Conservation (phyloP, 1,140 invertebrate genomes). For the Radopholus similis region DNA sequence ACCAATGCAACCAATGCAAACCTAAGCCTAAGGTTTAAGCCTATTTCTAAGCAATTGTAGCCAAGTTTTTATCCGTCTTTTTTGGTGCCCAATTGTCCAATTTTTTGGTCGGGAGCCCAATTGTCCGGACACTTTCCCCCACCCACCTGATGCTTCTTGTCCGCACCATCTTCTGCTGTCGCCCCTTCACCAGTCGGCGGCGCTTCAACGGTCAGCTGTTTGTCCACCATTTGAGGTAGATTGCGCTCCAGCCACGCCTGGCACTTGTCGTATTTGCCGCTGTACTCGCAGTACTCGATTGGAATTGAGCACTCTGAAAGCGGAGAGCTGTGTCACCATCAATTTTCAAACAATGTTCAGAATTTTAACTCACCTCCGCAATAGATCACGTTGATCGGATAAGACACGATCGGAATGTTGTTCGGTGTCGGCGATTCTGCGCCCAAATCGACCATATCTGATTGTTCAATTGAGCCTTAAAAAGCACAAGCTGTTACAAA, state of each 20-base stretch:
- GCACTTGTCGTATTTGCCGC: slow-evolving; percentile 93
- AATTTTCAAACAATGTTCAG: background rate
- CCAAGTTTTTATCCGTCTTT: too few relatives aligned
- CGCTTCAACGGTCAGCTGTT: slow-evolving; percentile 24
- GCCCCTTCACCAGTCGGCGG: slow-evolving; percentile 51
- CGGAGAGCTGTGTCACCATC: background rate
- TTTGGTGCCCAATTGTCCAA: background rate
- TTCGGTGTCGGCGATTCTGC: background rate
- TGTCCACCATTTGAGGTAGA: slow-evolving; percentile 70
- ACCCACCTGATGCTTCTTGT: slow-evolving; percentile 82
- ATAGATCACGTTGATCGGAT: slow-evolving; percentile 83
- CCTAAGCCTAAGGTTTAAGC: too few relatives aligned
- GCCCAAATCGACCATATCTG: too few relatives aligned
- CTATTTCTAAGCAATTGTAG: too few relatives aligned
- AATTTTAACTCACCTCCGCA: slow-evolving; percentile 68
- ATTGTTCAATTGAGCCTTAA: too few relatives aligned
- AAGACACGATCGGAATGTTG: slow-evolving; percentile 59
- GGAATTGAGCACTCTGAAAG: slow-evolving; percentile 59
- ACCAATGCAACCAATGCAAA: too few relatives aligned
- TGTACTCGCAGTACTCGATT: slow-evolving; percentile 90
- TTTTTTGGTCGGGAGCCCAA: background rate
- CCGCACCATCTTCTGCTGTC: slow-evolving; percentile 72
- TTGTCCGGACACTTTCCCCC: background rate
- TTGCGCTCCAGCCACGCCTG: slow-evolving; percentile 92
- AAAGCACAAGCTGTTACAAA: too few relatives aligned